A percentile compares a stretch with the other conserved stretches of the same genome.
phyloP scores from a whole-genome alignment of 2,797 vertebrate species.

The Notoglanidium macrostoma region DNA sequence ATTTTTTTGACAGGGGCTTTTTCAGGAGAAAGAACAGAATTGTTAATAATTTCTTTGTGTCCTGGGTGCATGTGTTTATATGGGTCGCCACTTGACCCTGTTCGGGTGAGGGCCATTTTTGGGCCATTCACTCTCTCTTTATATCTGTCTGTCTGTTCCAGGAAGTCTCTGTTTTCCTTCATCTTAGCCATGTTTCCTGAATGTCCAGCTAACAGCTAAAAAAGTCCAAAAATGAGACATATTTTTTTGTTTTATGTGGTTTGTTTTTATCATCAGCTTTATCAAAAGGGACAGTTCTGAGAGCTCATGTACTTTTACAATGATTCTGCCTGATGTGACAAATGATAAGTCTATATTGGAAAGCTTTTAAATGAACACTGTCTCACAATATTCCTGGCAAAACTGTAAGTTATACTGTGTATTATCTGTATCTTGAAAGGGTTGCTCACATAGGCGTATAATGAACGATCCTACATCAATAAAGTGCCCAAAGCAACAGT shows the following conservation, averaged over 20 bases:
- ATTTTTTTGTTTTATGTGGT: neutral
- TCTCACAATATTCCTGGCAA: neutral
- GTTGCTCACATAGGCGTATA: neutral
- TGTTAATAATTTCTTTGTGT: constrained; percentile 33
- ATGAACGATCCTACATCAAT: neutral
- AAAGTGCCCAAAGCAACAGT: neutral
- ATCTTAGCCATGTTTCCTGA: constrained; percentile 28
- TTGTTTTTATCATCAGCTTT: neutral
- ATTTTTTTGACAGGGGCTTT: constrained; percentile 3
- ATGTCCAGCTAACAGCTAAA: neutral
- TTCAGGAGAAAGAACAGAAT: constrained; percentile 28
- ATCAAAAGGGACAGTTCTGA: neutral
- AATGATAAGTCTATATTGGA: neutral
- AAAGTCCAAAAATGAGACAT: neutral
- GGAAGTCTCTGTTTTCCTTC: neutral
- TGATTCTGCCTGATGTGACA: neutral
- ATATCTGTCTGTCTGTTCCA: neutral
- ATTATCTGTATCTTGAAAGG: neutral
- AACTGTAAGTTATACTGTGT: neutral
- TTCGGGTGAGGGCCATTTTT: neutral
- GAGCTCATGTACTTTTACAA: neutral
- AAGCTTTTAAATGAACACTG: neutral
- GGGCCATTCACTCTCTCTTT: neutral
- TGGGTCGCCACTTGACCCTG: neutral
- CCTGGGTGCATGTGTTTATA: constrained; percentile 27